Percentiles rank a stretch among this genome's conserved stretches.
Conservation (phyloP, 1,140 invertebrate species). For the Sweltsa coloradensis region DNA sequence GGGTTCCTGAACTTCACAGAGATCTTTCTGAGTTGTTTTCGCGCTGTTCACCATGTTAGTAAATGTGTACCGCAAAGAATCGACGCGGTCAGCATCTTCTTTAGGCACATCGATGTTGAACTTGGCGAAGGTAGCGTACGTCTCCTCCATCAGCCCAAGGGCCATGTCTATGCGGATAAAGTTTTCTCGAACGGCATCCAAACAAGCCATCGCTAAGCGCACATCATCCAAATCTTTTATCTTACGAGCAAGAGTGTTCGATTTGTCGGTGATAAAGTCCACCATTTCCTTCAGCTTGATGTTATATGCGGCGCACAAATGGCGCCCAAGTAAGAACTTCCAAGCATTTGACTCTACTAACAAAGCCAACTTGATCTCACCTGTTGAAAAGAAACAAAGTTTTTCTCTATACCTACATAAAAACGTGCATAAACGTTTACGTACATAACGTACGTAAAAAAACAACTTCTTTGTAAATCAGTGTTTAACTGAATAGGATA, state of each 20-base stretch:
- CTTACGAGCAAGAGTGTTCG: slow-evolving; percentile 47
- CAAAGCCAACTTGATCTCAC: slow-evolving; percentile 53
- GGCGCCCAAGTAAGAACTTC: slow-evolving; percentile 49
- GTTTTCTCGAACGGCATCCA: slow-evolving; percentile 49
- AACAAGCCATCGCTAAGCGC: slow-evolving; percentile 54
- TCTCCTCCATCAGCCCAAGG: slow-evolving; percentile 62
- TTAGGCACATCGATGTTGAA: slow-evolving; percentile 58
- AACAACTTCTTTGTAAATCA: too few species aligned
- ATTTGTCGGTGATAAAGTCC: slow-evolving; percentile 54
- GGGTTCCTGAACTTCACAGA: slow-evolving; percentile 64
- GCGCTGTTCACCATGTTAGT: slow-evolving; percentile 58
- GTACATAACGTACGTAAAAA: too few species aligned
- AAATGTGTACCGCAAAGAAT: slow-evolving; percentile 64
- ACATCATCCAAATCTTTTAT: slow-evolving; percentile 63
- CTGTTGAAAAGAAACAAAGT: slow-evolving; percentile 33
- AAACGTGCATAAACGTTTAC: too few species aligned
- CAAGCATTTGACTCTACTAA: slow-evolving; percentile 57
- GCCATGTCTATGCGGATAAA: slow-evolving; percentile 54
- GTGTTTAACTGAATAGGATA: too few species aligned
- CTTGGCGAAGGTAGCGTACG: slow-evolving; percentile 56
- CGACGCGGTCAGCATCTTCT: slow-evolving; percentile 66
- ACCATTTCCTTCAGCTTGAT: slow-evolving; percentile 46
- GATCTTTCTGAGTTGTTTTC: slow-evolving; percentile 52
- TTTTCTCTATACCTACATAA: too few species aligned
- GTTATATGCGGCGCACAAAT: slow-evolving; percentile 45